Conservation (phyloP, 1,140 invertebrate species). For the Procambarus clarkii region DNA sequence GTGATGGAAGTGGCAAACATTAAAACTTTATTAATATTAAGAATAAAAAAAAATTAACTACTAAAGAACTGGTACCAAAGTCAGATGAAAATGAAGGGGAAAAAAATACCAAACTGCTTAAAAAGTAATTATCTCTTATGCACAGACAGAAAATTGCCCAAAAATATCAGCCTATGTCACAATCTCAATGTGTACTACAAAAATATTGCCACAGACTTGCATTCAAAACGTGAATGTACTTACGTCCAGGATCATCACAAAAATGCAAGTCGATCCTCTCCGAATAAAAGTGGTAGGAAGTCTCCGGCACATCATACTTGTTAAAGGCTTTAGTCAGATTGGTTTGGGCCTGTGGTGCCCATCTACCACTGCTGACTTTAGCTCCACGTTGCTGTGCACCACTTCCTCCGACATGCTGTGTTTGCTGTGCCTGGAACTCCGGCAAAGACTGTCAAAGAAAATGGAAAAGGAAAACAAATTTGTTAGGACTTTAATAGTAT, state of each 20-base stretch:
- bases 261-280: constrained; percentile 97
- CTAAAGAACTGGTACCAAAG: no score
- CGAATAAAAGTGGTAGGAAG: constrained; percentile 97
- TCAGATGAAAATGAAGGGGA: no score
- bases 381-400: constrained; percentile 70
- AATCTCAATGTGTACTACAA: not conserved
- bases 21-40: no score
- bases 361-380: not conserved
- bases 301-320: constrained; percentile 95
- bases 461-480: not conserved
- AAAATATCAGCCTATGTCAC: not conserved
- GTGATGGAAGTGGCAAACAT: no score
- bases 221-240: constrained; percentile 73
- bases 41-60: no score
- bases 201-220: not conserved
- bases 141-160: not conserved
- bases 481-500: no score
- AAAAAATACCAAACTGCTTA: no score
- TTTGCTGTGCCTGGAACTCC: constrained; percentile 87
- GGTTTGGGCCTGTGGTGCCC: constrained; percentile 50
- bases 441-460: constrained; percentile 80
- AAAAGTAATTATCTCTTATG: not conserved
- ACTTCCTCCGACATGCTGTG: constrained; percentile 79
- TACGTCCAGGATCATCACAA: constrained; percentile 95
- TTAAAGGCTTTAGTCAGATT: constrained; percentile 73